These are phyloP conservation scores for Xylota segnis DNA, from an alignment of 2,888 invertebrate species.

Conservation along the genomic window DNA sequence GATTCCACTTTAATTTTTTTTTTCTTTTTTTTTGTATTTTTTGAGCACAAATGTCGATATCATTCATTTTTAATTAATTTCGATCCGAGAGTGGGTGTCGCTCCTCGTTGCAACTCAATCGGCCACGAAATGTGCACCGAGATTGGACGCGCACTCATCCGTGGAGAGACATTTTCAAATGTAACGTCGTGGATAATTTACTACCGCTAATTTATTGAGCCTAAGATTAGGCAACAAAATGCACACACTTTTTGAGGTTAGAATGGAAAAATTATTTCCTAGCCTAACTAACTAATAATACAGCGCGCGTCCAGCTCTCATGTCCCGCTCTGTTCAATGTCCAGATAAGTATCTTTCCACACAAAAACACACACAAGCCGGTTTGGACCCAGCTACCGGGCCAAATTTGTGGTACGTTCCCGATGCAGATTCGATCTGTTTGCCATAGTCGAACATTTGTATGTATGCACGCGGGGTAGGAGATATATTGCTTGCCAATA, in stretches of 20 bases:
- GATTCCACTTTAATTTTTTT: too few relatives aligned
- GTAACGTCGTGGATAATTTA: conserved; percentile 28
- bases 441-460: conserved; percentile 51
- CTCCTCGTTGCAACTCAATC: conserved; percentile 10
- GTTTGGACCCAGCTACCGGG: conserved; percentile 7
- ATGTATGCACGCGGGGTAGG: conserved; percentile 36
- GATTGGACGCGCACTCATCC: neutral
- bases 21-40: neutral
- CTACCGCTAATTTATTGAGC: conserved; percentile 63
- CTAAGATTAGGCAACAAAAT: conserved; percentile 68
- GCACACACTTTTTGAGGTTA: conserved; percentile 32
- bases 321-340: conserved; percentile 34
- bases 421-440: conserved; percentile 67
- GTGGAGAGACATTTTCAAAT: neutral
- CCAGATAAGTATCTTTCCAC: conserved; percentile 60
- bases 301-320: conserved; percentile 1
- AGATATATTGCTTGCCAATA: conserved; percentile 77
- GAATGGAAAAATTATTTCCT: conserved; percentile 45
- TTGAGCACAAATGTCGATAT: conserved; percentile 54
- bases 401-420: conserved; percentile 43
- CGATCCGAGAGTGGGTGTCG: conserved; percentile 26
- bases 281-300: conserved; percentile 63
- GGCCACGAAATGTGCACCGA: conserved; percentile 24
- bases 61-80: conserved; percentile 77
- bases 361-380: neutral